Evolutionary conservation across 2,113 vertebrate genomes (phyloP).

Genomic region (Mormyrus iriodes): DNA sequence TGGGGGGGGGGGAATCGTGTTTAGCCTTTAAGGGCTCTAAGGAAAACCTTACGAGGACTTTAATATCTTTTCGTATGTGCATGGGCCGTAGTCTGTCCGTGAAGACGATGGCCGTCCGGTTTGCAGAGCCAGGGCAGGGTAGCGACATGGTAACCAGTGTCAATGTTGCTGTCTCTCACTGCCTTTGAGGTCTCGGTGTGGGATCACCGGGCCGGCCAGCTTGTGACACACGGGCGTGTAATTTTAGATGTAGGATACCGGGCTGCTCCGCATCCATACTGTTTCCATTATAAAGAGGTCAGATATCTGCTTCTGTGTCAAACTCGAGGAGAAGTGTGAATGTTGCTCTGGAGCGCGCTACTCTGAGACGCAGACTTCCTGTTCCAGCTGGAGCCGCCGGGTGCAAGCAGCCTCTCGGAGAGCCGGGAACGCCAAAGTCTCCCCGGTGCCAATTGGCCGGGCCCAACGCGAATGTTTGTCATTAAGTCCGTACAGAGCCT

Average conservation of each 20-base stretch:
- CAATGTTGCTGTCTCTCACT: not conserved
- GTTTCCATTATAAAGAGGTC: slow-evolving; percentile 53
- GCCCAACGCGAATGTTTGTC: slow-evolving; percentile 54
- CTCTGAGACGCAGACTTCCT: not conserved
- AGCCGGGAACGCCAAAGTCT: slow-evolving; percentile 39
- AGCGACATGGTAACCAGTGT: not conserved
- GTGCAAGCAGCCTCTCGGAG: not conserved
- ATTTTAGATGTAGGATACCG: not conserved
- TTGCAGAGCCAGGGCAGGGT: not conserved
- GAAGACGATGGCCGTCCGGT: not conserved
- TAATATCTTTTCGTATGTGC: not conserved
- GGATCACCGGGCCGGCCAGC: too few relatives aligned
- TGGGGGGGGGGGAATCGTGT: not conserved
- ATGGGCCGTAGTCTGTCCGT: not conserved
- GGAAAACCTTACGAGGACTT: not conserved
- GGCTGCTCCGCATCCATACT: slow-evolving; percentile 25
- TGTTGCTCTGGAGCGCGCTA: slow-evolving; percentile 25
- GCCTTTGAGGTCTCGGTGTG: not conserved
- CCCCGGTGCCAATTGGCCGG: slow-evolving; percentile 51
- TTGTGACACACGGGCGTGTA: not conserved
- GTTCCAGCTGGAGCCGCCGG: not conserved
- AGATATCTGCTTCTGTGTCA: slow-evolving; percentile 41
- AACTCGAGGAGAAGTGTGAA: slow-evolving; percentile 42
- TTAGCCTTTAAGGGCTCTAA: not conserved
- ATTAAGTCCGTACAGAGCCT: slow-evolving; percentile 64